phyloP scores from a whole-genome alignment of 2,888 invertebrate species.

The Pollenia amentaria region DNA sequence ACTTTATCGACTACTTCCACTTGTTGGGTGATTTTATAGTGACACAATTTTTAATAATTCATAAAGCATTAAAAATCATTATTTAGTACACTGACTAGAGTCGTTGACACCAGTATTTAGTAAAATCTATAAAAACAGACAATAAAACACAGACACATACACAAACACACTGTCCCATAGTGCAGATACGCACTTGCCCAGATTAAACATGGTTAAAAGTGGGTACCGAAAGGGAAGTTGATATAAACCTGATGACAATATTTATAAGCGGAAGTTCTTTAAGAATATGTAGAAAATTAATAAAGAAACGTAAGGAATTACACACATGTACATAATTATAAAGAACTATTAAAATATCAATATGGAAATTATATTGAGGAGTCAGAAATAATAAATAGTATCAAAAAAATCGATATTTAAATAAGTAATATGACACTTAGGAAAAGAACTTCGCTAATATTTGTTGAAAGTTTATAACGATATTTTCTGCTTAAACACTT shows the following conservation, averaged over 20 bases:
- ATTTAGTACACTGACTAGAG: constrained; percentile 60
- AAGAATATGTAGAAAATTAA: constrained; percentile 35
- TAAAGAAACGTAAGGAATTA: neutral
- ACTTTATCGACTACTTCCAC: constrained; percentile 24
- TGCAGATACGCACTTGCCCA: constrained; percentile 17
- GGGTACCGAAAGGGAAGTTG: constrained; percentile 68
- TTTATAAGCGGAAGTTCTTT: constrained; percentile 68
- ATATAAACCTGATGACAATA: constrained; percentile 60
- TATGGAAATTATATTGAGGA: too few species aligned
- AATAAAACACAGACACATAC: neutral
- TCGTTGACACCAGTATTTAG: constrained; percentile 64
- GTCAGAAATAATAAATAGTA: too few species aligned
- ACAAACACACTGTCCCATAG: neutral
- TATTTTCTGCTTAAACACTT: too few species aligned
- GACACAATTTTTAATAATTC: constrained; percentile 69
- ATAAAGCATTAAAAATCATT: constrained; percentile 53
- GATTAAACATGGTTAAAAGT: constrained; percentile 11
- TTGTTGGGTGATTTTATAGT: constrained; percentile 25
- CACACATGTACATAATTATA: neutral
- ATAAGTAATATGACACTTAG: too few species aligned
- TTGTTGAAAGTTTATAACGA: too few species aligned
- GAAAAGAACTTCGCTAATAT: too few species aligned
- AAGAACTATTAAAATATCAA: neutral
- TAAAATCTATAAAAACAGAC: constrained; percentile 17
- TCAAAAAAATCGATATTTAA: too few species aligned